Conservation (phyloP, 2,113 vertebrate genomes). For the Pionites leucogaster region DNA sequence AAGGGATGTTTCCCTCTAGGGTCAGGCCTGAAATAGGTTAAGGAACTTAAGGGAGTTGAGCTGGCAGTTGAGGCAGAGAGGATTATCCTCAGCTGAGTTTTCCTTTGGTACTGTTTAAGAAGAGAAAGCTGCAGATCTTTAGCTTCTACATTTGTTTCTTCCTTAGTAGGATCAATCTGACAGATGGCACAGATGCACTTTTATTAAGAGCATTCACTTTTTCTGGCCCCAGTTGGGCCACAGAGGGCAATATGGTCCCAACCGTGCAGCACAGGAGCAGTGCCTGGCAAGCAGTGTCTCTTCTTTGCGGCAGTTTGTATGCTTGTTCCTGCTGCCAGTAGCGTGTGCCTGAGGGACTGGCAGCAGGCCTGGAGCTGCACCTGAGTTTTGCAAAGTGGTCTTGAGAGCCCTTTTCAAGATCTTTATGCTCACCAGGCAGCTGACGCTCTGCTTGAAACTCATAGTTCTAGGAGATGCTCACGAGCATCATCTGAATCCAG, state of each 20-base stretch:
- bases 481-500: background rate
- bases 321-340: background rate
- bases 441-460: background rate
- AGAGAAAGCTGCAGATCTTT: background rate
- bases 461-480: background rate
- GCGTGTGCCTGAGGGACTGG: background rate
- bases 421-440: background rate
- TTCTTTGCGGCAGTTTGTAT: accelerated
- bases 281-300: background rate
- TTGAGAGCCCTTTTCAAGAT: background rate
- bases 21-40: background rate
- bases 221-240: background rate
- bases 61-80: background rate
- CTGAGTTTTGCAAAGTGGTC: accelerated
- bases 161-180: background rate
- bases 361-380: accelerated
- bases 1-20: background rate
- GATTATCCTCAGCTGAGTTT: background rate
- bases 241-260: background rate
- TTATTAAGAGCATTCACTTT: background rate
- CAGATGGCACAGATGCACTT: background rate
- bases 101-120: background rate
- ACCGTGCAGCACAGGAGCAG: background rate
- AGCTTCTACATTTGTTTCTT: background rate
- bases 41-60: background rate